Conservation (phyloP, 1,140 invertebrate species). For the Calliphora vicina region DNA sequence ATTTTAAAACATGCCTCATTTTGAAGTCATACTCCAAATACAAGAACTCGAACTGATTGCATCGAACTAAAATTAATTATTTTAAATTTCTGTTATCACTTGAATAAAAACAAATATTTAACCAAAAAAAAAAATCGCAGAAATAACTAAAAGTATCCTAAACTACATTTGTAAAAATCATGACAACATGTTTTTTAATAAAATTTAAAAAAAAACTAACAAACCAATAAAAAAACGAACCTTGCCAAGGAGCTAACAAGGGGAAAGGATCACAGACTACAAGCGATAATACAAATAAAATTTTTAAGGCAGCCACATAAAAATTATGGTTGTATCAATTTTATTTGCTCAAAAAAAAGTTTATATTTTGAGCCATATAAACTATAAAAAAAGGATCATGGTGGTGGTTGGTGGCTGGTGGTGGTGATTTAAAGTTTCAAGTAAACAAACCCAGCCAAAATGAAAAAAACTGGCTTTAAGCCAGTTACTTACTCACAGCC, state of each 20-base stretch:
- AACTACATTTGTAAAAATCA: conserved; percentile 30
- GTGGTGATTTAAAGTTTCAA: not conserved
- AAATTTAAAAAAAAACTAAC: not conserved
- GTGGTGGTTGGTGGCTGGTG: not conserved
- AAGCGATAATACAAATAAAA: no score
- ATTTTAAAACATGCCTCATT: no score
- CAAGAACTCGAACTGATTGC: no score
- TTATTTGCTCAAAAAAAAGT: not conserved
- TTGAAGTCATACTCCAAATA: no score
- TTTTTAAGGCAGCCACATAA: not conserved
- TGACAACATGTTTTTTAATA: conserved; percentile 4
- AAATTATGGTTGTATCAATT: not conserved
- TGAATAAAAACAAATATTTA: not conserved
- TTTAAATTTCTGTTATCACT: no score
- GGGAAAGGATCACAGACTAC: no score
- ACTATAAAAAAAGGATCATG: not conserved
- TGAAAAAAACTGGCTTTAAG: not conserved
- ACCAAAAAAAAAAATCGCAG: not conserved
- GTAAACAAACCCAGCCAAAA: not conserved
- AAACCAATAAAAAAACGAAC: not conserved
- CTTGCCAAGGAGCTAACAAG: not conserved
- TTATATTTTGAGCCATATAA: not conserved
- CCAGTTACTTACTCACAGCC: not conserved
- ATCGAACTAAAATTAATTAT: no score
- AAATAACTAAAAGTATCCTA: not conserved